Base-by-base conservation (phyloP, 2,797 vertebrate species). In the Enteromius unitaeniatus region DNA sequence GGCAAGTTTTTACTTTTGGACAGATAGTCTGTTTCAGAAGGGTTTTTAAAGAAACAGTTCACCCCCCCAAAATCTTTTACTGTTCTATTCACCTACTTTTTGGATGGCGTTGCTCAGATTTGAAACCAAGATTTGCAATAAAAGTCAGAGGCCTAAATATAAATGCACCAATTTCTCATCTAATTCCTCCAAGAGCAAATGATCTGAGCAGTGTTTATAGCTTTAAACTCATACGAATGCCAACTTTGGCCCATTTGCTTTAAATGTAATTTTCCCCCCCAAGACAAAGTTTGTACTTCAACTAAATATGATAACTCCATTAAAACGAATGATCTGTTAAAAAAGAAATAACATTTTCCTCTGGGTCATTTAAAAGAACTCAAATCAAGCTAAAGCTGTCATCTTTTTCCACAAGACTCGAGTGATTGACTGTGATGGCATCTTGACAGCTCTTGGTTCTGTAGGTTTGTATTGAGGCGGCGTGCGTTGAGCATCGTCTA, bases 381-480 rank as follows among this genome's bases (percentile, higher is more conserved):
- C 3, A 15, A 70, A 31, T 73, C 45, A 49, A 19, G 45, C 69
- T 49, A 28, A 49, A 72, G 19, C 9, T 6, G 70, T 34, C 9
- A 0, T 6, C 70, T 51, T 31, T 31, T 51, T 5, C 17, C 15
- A 26, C 2, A 21, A 51, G 47, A 21, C 28, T 53, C 60, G 21
- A 80, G 47, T 2, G 53, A 70, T 70, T 31, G 51, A 60, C 53
- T 72, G 23, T 28, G 78, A 72, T 72, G 79, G 55, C 21, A 62
- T 81, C 68, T 11, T 8, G 49, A 68, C 78, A 69, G 58, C 77
- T 79, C 28, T 84, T 64, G 78, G 73, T 17, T 51, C 34, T 72
- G 58, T 58, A 42, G 17, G 78, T 85, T 75, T 37, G 62, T 68
- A 45, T 69, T 76, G 84, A 81, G 60, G 62, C 7, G 4, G 17